A percentile compares a stretch with the other conserved stretches of the same genome.
These are phyloP conservation scores for Porites lutea DNA, from an alignment of 64 coral and sea anemone genomes.

Conservation along the genomic window DNA sequence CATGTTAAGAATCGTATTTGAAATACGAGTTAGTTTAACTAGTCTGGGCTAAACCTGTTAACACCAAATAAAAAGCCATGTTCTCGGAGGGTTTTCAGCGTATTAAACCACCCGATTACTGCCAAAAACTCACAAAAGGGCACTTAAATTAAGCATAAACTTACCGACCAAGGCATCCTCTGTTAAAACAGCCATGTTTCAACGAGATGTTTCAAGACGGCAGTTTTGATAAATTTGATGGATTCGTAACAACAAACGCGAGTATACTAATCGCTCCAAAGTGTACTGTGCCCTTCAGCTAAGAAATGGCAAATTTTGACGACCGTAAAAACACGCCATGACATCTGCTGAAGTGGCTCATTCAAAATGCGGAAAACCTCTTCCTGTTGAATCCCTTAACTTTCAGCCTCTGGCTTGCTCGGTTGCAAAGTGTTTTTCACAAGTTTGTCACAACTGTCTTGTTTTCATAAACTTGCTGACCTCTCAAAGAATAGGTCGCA, in stretches of 20 bases:
- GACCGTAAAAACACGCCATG: not conserved
- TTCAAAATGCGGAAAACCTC: too few species aligned
- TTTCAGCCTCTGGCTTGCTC: not conserved
- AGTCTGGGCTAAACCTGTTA: too few species aligned
- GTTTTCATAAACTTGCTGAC: not conserved
- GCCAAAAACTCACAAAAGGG: not conserved
- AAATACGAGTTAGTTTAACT: too few species aligned
- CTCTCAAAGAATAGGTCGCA: not conserved
- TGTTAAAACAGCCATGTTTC: slow-evolving; percentile 17
- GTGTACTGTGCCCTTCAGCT: not conserved
- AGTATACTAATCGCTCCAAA: not conserved
- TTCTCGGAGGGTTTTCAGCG: too few species aligned
- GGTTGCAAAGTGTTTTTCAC: not conserved
- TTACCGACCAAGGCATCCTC: slow-evolving; percentile 6
- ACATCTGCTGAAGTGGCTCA: too few species aligned
- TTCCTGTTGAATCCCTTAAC: too few species aligned
- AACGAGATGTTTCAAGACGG: not conserved
- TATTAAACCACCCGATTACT: too few species aligned
- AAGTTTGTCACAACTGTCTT: not conserved
- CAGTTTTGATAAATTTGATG: not conserved
- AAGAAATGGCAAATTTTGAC: not conserved
- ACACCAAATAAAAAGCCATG: too few species aligned
- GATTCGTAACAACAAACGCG: not conserved
- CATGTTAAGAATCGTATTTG: too few species aligned
- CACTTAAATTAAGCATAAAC: not conserved